Evolutionary conservation across 2,113 vertebrate genomes (phyloP), one percentile per base, ranked within the genome.

Genomic region (Pao palembangensis): DNA sequence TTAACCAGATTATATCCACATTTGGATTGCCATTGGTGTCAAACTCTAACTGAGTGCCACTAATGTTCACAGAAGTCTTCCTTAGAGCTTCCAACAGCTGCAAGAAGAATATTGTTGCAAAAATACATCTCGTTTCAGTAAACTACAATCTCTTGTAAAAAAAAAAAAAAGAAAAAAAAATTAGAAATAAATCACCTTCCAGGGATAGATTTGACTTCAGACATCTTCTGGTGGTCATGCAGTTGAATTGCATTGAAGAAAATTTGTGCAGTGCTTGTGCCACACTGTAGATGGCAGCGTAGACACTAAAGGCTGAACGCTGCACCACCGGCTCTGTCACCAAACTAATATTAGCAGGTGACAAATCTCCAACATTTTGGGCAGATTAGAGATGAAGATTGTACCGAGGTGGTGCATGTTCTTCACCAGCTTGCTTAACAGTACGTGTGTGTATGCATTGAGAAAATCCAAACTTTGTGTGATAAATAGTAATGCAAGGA

Each of bases 221-320:
- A 3, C 34, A 58, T 54, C 58, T 73, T 60, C 4, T n/a, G n/a
- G n/a, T n/a, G 25, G 3, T 8, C 75, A 73, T 0, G 4, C 17
- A 6, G 44, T 73, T 12, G 74, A 25, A 43, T 73, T 80, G 68
- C 92, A 93, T 11, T 50, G 66, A 47, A 98, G 88, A 0, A 91
- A 62, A 3, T n/a, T 76, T 69, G 71, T 98, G 95, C 68, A 97
- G 87, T 0, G 93, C 94, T 0, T 92, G 60, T 4, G 95, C 96
- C 60, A 92, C 92, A 0, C 85, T 80, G 62, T 95, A 90, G 49
- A 92, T 79, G 0, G 95, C 94, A 0, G 89, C 14, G 0, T 95
- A 91, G 48, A 94, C 92, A 0, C 88, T 79, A 8, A 93, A 94
- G 2, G 86, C 48, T 56, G 76, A 23, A 8, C 42, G 58, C 54